Conservation (phyloP, 1,140 invertebrate species). For the Bombus difficillimus region DNA sequence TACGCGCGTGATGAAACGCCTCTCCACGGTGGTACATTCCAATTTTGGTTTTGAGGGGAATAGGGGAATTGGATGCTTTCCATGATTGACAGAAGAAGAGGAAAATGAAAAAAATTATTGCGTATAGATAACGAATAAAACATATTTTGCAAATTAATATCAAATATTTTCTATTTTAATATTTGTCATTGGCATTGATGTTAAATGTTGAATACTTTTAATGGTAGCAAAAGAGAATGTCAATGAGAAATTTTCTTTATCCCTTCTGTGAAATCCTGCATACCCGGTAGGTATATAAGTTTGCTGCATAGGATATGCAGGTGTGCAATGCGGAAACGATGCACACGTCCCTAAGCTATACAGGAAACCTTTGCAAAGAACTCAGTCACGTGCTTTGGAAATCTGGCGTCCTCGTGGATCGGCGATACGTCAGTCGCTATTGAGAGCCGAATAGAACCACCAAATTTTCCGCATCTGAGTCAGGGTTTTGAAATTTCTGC, state of each 20-base stretch:
- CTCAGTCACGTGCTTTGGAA: conserved; percentile 24
- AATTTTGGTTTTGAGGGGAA: background rate
- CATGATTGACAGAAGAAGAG: no score
- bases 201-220: background rate
- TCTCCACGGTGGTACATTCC: background rate
- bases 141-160: no score
- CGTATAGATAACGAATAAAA: no score
- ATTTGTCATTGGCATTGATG: no score
- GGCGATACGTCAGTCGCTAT: conserved; percentile 13
- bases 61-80: no score
- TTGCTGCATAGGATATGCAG: conserved; percentile 11
- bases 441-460: background rate
- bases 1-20: background rate
- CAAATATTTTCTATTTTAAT: no score
- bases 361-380: background rate
- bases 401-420: conserved; percentile 4
- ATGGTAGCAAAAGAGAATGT: background rate
- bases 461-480: background rate
- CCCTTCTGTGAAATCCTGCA: background rate
- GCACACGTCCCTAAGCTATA: background rate
- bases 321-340: conserved; percentile 12
- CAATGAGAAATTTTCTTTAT: background rate
- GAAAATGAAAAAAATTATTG: no score
- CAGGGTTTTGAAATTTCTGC: background rate
- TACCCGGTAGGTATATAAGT: background rate